Base-by-base conservation (phyloP, 2,888 invertebrate species). In the Onthophagus sagittarius region DNA sequence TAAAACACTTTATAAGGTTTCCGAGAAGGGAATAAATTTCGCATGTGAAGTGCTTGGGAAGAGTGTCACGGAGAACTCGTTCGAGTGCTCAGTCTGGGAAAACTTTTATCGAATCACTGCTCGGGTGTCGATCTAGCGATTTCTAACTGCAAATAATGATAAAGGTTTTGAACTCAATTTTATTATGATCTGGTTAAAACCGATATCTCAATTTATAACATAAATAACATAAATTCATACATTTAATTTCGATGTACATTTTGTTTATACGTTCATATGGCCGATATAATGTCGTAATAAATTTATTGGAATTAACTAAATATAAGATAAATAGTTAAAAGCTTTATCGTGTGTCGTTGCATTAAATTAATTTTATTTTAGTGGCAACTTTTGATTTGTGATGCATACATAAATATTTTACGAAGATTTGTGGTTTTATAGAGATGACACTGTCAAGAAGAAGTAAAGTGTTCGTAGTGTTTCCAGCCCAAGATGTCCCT, bases 381-480 rank as follows among this genome's bases (percentile, higher is more conserved):
- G 23, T 23, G 3, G 23, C 23, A 23, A 23, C 23, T 23, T 23
- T 23, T 23, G 23, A 23, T 23, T 23, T 23, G 23, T 23, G 23
- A 23, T n/a, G n/a, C n/a, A n/a, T n/a, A 23, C 23, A 23, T 23
- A 23, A 23, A 23, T 23, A 23, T 23, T 23, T 23, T 23, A 9
- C 4, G 39, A 53, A 7, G 39, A 9, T 11, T 9, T 53, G 39
- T 53, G 39, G 39, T 23, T 15, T 67, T 67, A 67, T 67, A 23
- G 67, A 67, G 31, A 67, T 67, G 32, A 31, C 67, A n/a, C 1
- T 23, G 23, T 14, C 23, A 67, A 67, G 13, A 32, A 23, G n/a
- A n/a, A 64, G 15, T 23, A 67, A 67, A 67, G 67, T 67, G 67
- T 32, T 31, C 23, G 67, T 31, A 67, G 31, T 67, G n/a, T 31